These are phyloP conservation scores for Cepphus grylle DNA, from an alignment of 2,113 vertebrate species.

Conservation along the genomic window DNA sequence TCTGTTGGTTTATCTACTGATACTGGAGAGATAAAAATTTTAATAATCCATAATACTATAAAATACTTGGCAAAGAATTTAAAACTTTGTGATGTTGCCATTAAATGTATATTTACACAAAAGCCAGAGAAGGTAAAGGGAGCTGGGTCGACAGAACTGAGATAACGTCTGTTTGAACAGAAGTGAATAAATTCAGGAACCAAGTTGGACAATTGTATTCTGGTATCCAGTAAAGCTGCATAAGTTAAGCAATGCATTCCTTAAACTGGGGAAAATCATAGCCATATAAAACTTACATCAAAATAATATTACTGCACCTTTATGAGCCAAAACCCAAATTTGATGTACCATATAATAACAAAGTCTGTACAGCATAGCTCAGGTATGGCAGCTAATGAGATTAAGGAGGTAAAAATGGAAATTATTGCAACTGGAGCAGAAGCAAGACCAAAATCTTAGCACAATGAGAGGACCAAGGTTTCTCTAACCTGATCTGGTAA, in stretches of 20 bases:
- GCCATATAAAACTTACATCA: background rate
- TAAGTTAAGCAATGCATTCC: background rate
- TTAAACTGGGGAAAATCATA: background rate
- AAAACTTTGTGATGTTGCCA: background rate
- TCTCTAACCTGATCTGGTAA: background rate
- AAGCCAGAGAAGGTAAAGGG: background rate
- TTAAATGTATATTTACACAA: background rate
- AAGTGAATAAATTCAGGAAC: background rate
- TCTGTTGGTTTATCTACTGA: background rate
- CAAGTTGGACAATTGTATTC: background rate
- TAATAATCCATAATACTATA: background rate
- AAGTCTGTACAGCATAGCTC: background rate
- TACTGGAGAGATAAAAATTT: background rate
- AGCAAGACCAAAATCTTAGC: background rate
- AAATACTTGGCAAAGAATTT: background rate
- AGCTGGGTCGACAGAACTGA: background rate
- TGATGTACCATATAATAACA: background rate
- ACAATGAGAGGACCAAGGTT: background rate
- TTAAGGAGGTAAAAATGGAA: background rate
- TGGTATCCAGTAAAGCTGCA: background rate
- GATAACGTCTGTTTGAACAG: background rate
- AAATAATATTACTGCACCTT: background rate
- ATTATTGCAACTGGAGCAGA: background rate
- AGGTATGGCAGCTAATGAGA: background rate
- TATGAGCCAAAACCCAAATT: background rate